Evolutionary conservation across 2,888 invertebrate genomes (phyloP).

Genomic region (Orgyia antiqua): DNA sequence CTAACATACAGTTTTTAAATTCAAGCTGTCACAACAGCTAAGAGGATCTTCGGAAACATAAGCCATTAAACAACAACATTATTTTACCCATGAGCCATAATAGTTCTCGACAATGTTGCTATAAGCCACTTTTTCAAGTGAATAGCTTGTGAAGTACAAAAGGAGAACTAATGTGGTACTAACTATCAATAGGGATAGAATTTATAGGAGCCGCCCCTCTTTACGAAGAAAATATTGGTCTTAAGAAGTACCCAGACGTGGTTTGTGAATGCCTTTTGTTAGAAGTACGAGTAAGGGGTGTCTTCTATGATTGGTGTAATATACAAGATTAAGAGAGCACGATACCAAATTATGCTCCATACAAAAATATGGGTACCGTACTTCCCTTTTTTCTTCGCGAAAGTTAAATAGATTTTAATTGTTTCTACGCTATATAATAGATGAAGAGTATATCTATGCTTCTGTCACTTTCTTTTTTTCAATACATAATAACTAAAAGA

Average conservation of each 20-base stretch:
- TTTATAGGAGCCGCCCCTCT: slow-evolving; percentile 68
- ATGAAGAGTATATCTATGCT: no score
- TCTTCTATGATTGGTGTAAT: slow-evolving; percentile 24
- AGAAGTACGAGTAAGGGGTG: slow-evolving; percentile 33
- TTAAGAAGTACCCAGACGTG: slow-evolving; percentile 71
- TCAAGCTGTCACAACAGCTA: not conserved
- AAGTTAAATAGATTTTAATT: no score
- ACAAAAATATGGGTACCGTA: no score
- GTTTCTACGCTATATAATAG: no score
- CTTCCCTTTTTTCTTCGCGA: no score
- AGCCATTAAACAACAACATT: slow-evolving; percentile 8
- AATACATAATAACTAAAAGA: no score
- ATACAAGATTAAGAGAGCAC: no score
- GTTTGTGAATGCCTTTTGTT: slow-evolving; percentile 67
- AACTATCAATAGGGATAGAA: slow-evolving; percentile 71
- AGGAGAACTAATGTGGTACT: slow-evolving; percentile 70
- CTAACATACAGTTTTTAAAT: no score
- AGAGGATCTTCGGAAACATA: not conserved
- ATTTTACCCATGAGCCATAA: slow-evolving; percentile 31
- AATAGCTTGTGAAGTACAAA: slow-evolving; percentile 60
- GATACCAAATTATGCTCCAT: no score
- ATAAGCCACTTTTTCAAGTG: slow-evolving; percentile 61
- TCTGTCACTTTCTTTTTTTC: no score
- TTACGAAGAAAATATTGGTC: slow-evolving; percentile 72
- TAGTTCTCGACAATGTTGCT: slow-evolving; percentile 24